Evolutionary conservation across 2,888 invertebrate genomes (phyloP).

Genomic region (Sinelater perroti): DNA sequence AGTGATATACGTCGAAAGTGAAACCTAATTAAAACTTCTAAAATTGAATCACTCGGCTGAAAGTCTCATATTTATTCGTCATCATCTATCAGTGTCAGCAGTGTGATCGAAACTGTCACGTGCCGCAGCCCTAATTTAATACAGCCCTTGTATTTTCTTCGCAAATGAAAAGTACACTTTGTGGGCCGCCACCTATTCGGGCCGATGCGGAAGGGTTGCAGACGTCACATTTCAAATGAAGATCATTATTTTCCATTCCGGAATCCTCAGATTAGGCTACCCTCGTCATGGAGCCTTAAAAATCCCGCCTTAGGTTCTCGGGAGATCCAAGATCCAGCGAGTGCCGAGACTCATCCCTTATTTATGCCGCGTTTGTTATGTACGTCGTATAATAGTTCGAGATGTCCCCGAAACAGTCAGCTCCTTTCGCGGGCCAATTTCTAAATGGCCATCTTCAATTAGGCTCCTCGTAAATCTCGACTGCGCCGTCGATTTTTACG

Average conservation of each 20-base stretch:
- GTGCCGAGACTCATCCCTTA: slow-evolving; percentile 39
- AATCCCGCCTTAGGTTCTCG: slow-evolving; percentile 36
- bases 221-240: slow-evolving; percentile 51
- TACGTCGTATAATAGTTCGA: slow-evolving; percentile 17
- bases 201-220: slow-evolving; percentile 46
- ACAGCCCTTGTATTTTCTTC: slow-evolving; percentile 33
- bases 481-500: slow-evolving; percentile 18
- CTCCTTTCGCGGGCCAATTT: slow-evolving; percentile 12
- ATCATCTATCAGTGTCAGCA: slow-evolving; percentile 36
- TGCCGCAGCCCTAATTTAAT: slow-evolving; percentile 34
- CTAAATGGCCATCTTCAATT: slow-evolving; percentile 21
- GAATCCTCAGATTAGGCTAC: slow-evolving; percentile 45
- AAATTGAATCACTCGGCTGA: slow-evolving; percentile 34
- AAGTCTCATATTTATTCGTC: slow-evolving; percentile 37
- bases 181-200: slow-evolving; percentile 3
- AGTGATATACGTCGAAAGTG: slow-evolving; percentile 25
- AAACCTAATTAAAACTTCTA: slow-evolving; percentile 36
- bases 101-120: slow-evolving; percentile 36
- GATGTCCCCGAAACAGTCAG: slow-evolving; percentile 5
- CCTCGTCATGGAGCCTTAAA: slow-evolving; percentile 43
- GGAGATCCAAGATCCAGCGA: slow-evolving; percentile 42
- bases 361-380: slow-evolving; percentile 42
- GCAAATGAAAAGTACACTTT: slow-evolving; percentile 41
- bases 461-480: slow-evolving; percentile 19
- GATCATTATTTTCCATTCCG: slow-evolving; percentile 48